Conservation (phyloP, 1,140 invertebrate species). For the Luehdorfia chinensis region DNA sequence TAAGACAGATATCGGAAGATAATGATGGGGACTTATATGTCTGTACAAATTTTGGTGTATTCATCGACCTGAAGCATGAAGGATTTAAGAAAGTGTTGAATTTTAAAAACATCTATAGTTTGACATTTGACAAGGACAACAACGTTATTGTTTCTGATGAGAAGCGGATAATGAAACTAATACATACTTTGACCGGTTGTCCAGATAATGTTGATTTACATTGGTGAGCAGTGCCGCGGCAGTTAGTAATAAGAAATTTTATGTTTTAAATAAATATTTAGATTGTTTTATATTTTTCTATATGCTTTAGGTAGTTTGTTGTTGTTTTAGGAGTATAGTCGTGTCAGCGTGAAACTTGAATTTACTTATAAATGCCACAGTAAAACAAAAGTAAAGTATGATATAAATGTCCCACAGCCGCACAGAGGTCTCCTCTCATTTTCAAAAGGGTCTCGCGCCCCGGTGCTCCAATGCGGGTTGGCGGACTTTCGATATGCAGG, state of each 20-base stretch:
- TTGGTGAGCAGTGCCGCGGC: neutral
- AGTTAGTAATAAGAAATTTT: too few species aligned
- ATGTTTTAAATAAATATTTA: neutral
- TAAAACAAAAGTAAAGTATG: too few species aligned
- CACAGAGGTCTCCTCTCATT: too few species aligned
- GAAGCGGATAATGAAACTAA: slow-evolving; percentile 36
- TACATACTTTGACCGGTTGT: slow-evolving; percentile 1
- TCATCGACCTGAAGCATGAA: slow-evolving; percentile 21
- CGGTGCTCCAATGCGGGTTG: too few species aligned
- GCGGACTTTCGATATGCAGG: too few species aligned
- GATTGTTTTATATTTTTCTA: too few species aligned
- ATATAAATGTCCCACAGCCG: too few species aligned
- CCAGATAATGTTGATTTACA: neutral
- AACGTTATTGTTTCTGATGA: slow-evolving; percentile 47
- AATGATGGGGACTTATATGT: slow-evolving; percentile 40
- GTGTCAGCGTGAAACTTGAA: too few species aligned
- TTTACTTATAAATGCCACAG: too few species aligned
- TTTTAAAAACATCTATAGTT: slow-evolving; percentile 41
- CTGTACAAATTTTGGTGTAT: slow-evolving; percentile 46
- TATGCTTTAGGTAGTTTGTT: too few species aligned
- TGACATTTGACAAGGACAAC: slow-evolving; percentile 53
- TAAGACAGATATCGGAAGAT: slow-evolving; percentile 47
- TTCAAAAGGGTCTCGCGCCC: too few species aligned
- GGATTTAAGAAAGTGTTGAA: slow-evolving; percentile 35
- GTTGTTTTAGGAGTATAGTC: too few species aligned